Percentiles rank a stretch among this genome's conserved stretches.
phyloP scores from a whole-genome alignment of 2,113 vertebrate species.

The Thunnus thynnus region DNA sequence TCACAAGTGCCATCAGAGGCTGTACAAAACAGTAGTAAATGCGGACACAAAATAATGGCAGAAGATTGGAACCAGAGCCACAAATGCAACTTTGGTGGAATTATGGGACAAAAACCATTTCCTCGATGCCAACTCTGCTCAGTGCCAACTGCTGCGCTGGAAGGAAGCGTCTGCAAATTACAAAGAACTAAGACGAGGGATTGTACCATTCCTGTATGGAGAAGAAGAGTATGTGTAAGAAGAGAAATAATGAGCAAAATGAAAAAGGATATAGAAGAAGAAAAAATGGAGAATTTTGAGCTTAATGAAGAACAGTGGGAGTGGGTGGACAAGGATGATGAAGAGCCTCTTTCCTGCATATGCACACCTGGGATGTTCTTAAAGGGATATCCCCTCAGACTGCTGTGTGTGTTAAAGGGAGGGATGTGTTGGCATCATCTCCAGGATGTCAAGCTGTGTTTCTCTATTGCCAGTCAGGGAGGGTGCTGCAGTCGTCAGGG shows the following conservation, averaged over 20 bases:
- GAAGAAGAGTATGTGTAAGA: conserved; percentile 45
- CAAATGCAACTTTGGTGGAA: conserved; percentile 29
- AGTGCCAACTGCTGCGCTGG: conserved; percentile 58
- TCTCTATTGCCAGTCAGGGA: conserved; percentile 75
- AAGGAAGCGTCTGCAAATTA: conserved; percentile 43
- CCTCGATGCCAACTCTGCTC: conserved; percentile 63
- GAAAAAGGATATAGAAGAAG: conserved; percentile 47
- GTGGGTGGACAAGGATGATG: conserved; percentile 76
- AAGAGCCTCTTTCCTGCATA: conserved; percentile 72
- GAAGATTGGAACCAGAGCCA: conserved; percentile 41
- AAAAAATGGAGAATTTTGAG: conserved; percentile 57
- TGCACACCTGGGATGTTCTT: conserved; percentile 82
- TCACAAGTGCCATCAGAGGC: conserved; percentile 40
- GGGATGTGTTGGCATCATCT: conserved; percentile 78
- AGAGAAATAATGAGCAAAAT: conserved; percentile 60
- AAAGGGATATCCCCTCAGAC: conserved; percentile 79
- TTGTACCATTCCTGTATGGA: conserved; percentile 37
- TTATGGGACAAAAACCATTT: conserved; percentile 39
- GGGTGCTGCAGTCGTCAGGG: conserved; percentile 74
- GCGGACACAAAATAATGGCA: conserved; percentile 38
- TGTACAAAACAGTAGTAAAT: conserved; percentile 36
- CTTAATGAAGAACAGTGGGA: conserved; percentile 78
- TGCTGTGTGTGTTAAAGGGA: conserved; percentile 68
- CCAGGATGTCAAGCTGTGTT: conserved; percentile 76
- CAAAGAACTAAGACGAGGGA: conserved; percentile 32